Base-by-base conservation (phyloP, 2,113 vertebrate species). In the Mola mola region DNA sequence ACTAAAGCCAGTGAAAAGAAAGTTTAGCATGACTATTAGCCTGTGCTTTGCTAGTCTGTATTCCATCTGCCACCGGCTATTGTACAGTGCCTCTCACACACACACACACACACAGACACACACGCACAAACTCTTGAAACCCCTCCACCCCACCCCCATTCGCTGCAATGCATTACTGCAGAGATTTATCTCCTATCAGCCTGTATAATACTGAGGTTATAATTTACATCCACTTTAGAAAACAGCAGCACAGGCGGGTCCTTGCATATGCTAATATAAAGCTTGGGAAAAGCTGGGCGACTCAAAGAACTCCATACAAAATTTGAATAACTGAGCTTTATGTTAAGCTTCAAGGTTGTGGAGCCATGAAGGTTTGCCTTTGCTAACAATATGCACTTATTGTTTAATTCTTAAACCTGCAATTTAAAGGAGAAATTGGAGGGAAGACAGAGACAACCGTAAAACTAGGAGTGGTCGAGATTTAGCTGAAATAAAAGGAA, bases 151-250 rank as follows among this genome's bases (percentile, higher is more conserved):
- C 29, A 11, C 47, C 63, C 59, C 49, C 59, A 66, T 68, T 84
- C 62, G 42, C 79, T 81, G 80, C 85, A 79, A 86, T 86, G 86
- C 79, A 90, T 91, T 90, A 80, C 76, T 90, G 85, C 84, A 86
- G 84, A 91, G 90, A 92, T 92, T 92, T 91, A 91, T 90, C 88
- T 90, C 78, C 87, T 72, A 89, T 91, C 89, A 88, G 75, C 63
- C 83, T 70, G 75, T 84, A 90, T 89, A 90, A 92, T 86, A 90
- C 87, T 81, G 83, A 87, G 86, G 88, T 87, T 87, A 90, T 90
- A 85, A 93, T 92, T 91, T 91, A 91, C 90, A 92, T 90, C 85
- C 88, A 90, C 91, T 91, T 90, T 85, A 85, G 82, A 87, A 87
- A 89, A 88, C 85, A 88, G 86, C 85, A 76, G 79, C 79, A 83